Conservation (phyloP, 1,140 invertebrate genomes). For the Hetaerina americana region DNA sequence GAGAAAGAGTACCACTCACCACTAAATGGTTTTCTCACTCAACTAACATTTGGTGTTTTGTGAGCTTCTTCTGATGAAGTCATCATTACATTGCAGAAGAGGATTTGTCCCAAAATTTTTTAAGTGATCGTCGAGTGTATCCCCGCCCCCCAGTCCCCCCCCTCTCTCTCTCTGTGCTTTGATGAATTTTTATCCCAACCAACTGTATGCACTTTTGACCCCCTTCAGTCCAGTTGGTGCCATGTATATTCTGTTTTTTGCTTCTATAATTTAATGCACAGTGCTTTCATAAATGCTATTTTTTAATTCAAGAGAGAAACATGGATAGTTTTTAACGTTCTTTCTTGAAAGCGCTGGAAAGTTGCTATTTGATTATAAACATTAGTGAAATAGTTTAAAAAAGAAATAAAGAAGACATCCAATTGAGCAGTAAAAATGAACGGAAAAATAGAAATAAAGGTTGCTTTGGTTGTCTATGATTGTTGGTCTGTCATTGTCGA, state of each 20-base stretch:
- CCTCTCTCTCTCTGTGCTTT: neutral
- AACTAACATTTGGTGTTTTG: neutral
- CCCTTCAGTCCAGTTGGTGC: neutral
- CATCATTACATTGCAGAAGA: neutral
- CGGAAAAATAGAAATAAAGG: constrained; percentile 14
- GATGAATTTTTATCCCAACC: neutral
- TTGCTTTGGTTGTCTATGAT: constrained; percentile 17
- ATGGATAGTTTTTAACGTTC: neutral
- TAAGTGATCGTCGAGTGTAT: neutral
- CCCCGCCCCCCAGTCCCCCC: no score
- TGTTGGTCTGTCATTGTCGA: constrained; percentile 15
- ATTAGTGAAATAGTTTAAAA: neutral
- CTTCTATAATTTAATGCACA: neutral
- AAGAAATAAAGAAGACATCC: neutral
- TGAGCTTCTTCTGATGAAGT: neutral
- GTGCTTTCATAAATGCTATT: neutral
- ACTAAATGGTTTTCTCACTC: neutral
- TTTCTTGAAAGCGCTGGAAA: neutral
- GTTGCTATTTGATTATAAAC: neutral
- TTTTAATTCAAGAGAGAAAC: neutral
- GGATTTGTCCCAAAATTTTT: neutral
- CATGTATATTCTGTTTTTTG: neutral
- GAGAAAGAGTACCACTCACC: neutral
- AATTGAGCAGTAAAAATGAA: neutral
- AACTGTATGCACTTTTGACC: neutral